Percentiles rank a stretch among this genome's conserved stretches.
phyloP scores from a whole-genome alignment of 2,797 vertebrate species.

The Sandelia bainsii region DNA sequence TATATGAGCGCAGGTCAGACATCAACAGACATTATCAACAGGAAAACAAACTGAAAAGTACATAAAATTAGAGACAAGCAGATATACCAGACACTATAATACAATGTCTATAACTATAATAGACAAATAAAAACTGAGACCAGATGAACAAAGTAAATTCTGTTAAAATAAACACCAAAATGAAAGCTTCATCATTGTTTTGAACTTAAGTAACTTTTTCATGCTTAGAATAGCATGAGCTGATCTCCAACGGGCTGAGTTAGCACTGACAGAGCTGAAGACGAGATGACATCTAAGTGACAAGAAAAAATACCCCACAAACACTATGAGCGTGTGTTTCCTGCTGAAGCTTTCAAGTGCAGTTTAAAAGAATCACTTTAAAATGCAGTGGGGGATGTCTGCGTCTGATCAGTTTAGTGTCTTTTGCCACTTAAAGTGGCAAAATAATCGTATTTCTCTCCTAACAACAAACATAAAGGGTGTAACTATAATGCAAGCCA shows the following conservation, averaged over 20 bases:
- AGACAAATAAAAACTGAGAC: slow-evolving; percentile 1
- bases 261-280: slow-evolving; percentile 25
- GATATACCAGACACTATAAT: neutral
- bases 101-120: too few relatives aligned
- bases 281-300: slow-evolving; percentile 34
- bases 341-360: slow-evolving; percentile 57
- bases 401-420: slow-evolving; percentile 62
- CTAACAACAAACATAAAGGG: slow-evolving; percentile 59
- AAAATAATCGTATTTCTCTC: slow-evolving; percentile 60
- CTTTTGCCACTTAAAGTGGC: slow-evolving; percentile 54
- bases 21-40: slow-evolving; percentile 24
- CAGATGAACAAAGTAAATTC: slow-evolving; percentile 16
- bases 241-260: slow-evolving; percentile 30
- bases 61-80: neutral
- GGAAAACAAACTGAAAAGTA: neutral
- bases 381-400: slow-evolving; percentile 30
- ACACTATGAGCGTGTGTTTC: slow-evolving; percentile 38
- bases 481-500: slow-evolving; percentile 41
- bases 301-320: neutral
- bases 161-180: slow-evolving; percentile 5
- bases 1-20: slow-evolving; percentile 41
- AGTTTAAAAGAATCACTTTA: slow-evolving; percentile 62
- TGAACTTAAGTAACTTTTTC: slow-evolving; percentile 27
- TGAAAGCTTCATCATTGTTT: slow-evolving; percentile 29
- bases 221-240: slow-evolving; percentile 18